phyloP scores from a whole-genome alignment of 2,113 vertebrate species.

The Sula dactylatra region DNA sequence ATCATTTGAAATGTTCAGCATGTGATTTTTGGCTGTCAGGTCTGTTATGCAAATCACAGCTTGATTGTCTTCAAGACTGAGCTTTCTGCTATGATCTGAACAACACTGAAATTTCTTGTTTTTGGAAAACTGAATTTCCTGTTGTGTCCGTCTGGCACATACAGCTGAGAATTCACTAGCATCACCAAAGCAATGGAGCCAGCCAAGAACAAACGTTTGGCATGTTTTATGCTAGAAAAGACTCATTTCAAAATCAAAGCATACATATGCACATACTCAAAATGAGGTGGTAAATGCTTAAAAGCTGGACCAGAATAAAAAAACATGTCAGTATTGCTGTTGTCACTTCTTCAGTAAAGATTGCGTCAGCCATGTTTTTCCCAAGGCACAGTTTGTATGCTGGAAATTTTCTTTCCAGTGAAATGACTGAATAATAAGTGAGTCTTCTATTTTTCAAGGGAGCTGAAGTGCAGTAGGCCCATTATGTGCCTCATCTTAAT shows the following conservation, averaged over 20 bases:
- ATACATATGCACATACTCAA: background rate
- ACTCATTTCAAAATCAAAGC: slow-evolving; percentile 55
- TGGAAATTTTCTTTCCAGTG: background rate
- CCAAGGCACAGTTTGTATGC: background rate
- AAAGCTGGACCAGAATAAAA: background rate
- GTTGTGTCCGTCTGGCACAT: slow-evolving; percentile 54
- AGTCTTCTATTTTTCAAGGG: background rate
- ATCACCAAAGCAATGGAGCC: slow-evolving; percentile 53
- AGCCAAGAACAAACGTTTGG: slow-evolving; percentile 67
- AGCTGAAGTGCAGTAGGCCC: background rate
- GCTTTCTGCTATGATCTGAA: slow-evolving; percentile 46
- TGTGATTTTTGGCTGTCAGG: slow-evolving; percentile 15
- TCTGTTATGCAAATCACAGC: slow-evolving; percentile 27
- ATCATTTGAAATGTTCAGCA: background rate
- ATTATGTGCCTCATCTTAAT: background rate
- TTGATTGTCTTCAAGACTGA: slow-evolving; percentile 21
- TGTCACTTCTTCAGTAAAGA: background rate
- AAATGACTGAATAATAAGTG: background rate
- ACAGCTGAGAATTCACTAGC: slow-evolving; percentile 33
- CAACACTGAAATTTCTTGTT: slow-evolving; percentile 45
- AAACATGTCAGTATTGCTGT: background rate
- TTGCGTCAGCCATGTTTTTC: background rate
- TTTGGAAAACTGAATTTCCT: slow-evolving; percentile 51
- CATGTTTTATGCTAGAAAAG: slow-evolving; percentile 36
- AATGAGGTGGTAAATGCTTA: background rate